A percentile compares a stretch with the other conserved stretches of the same genome.
These are phyloP conservation scores for Athalia circularis DNA, from an alignment of 2,888 invertebrate genomes.

Conservation along the genomic window DNA sequence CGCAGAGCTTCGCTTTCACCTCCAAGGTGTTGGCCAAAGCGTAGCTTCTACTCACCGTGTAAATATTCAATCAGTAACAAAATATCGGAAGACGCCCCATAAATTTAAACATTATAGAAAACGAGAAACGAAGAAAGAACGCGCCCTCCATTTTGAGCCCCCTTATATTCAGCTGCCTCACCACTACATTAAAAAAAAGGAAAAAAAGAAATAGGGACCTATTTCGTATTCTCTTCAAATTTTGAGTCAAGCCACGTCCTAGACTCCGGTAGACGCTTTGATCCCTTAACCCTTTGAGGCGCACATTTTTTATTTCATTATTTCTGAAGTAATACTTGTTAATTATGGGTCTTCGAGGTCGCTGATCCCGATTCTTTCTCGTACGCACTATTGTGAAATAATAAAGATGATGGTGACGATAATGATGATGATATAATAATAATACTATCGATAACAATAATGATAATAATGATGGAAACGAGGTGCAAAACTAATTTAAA, in stretches of 20 bases:
- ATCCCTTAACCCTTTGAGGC: slow-evolving; percentile 10
- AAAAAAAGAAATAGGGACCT: neutral
- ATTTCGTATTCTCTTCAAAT: neutral
- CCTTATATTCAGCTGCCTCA: neutral
- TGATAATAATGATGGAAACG: neutral
- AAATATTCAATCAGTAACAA: slow-evolving; percentile 36
- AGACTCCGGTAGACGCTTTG: slow-evolving; percentile 26
- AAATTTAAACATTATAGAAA: slow-evolving; percentile 33
- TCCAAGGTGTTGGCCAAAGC: slow-evolving; percentile 27
- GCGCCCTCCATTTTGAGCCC: neutral
- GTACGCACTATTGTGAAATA: no score
- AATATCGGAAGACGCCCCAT: slow-evolving; percentile 10
- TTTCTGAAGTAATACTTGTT: no score
- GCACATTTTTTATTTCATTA: no score
- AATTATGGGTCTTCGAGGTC: no score
- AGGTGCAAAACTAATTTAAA: slow-evolving; percentile 15
- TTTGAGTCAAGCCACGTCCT: slow-evolving; percentile 19
- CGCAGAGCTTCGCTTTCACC: neutral
- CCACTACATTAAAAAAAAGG: neutral
- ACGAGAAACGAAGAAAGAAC: neutral
- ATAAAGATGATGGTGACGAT: no score
- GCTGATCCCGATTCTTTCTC: no score
- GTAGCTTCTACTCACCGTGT: slow-evolving; percentile 30
- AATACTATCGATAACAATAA: no score
- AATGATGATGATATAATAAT: no score